These are phyloP conservation scores for Antedon mediterranea DNA, from an alignment of 53 echinoderm and acorn worm species.

Conservation along the genomic window DNA sequence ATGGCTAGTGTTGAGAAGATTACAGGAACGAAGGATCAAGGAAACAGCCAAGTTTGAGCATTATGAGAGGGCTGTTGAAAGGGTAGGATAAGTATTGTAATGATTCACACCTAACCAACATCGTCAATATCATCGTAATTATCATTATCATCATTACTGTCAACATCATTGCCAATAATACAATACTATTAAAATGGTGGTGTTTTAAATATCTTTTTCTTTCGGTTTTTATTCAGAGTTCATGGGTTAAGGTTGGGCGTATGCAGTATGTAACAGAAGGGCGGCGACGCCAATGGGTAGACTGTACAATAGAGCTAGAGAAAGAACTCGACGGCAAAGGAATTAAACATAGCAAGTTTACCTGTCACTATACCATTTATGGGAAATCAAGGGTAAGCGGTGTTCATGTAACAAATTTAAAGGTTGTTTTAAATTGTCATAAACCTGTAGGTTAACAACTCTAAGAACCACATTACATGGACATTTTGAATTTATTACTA, in stretches of 20 bases:
- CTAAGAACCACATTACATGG: too few relatives aligned
- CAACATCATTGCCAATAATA: too few relatives aligned
- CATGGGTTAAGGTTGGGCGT: conserved; percentile 90
- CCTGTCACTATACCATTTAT: conserved; percentile 39
- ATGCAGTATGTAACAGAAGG: conserved; percentile 79
- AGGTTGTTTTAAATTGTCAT: too few relatives aligned
- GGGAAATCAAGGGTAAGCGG: conserved; percentile 62
- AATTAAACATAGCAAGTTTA: conserved; percentile 48
- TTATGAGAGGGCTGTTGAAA: conserved; percentile 66
- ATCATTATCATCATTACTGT: too few relatives aligned
- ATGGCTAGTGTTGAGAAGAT: conserved; percentile 24
- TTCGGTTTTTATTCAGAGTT: conserved; percentile 52
- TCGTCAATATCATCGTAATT: too few relatives aligned
- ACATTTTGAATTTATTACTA: too few relatives aligned
- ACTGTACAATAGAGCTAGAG: conserved; percentile 80
- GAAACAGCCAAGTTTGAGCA: conserved; percentile 48
- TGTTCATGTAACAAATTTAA: too few relatives aligned
- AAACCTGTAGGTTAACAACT: too few relatives aligned
- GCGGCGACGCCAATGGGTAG: conserved; percentile 64
- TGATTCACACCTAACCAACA: too few relatives aligned
- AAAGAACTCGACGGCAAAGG: conserved; percentile 54
- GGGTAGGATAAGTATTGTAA: conserved; percentile 48
- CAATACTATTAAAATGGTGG: too few relatives aligned
- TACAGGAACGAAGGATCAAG: conserved; percentile 35
- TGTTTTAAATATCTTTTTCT: background rate